Percentiles rank a stretch among this genome's conserved stretches.
Conservation (phyloP, 2,797 vertebrate species). For the Phataginus tetradactyla region DNA sequence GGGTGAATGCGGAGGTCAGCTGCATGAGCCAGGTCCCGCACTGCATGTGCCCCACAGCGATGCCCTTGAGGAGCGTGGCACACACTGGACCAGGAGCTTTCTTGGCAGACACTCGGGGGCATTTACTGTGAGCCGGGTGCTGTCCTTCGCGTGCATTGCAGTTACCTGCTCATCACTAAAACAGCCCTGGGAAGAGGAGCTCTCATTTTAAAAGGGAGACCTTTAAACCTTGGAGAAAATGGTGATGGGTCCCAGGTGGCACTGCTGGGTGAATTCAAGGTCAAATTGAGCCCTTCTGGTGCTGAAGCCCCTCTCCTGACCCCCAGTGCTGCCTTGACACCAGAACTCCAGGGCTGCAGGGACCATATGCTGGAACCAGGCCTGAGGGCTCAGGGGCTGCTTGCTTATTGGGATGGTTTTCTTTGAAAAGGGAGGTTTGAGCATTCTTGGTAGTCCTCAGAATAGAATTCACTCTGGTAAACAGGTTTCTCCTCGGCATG, state of each 20-base stretch:
- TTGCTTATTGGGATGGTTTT: not conserved
- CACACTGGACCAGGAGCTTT: accelerated
- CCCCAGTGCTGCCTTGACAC: not conserved
- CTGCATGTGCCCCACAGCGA: accelerated
- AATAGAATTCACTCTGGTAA: not conserved
- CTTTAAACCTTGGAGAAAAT: not conserved
- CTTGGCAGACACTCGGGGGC: not conserved
- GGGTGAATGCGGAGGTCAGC: not conserved
- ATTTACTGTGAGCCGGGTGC: not conserved
- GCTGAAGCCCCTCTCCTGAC: no score
- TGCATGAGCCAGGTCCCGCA: not conserved
- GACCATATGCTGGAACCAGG: not conserved
- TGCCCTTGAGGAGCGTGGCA: no score
- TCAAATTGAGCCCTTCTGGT: not conserved
- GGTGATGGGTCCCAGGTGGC: no score
- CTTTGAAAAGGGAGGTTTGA: not conserved
- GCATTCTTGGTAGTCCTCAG: no score
- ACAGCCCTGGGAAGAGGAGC: not conserved
- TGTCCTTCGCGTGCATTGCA: not conserved
- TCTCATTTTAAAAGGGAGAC: not conserved
- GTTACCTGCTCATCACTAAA: not conserved
- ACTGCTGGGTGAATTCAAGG: no score
- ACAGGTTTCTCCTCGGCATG: not conserved
- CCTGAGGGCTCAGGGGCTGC: not conserved
- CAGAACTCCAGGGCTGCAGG: no score